Conservation (phyloP, 2,797 vertebrate species). For the Tapera naevia region DNA sequence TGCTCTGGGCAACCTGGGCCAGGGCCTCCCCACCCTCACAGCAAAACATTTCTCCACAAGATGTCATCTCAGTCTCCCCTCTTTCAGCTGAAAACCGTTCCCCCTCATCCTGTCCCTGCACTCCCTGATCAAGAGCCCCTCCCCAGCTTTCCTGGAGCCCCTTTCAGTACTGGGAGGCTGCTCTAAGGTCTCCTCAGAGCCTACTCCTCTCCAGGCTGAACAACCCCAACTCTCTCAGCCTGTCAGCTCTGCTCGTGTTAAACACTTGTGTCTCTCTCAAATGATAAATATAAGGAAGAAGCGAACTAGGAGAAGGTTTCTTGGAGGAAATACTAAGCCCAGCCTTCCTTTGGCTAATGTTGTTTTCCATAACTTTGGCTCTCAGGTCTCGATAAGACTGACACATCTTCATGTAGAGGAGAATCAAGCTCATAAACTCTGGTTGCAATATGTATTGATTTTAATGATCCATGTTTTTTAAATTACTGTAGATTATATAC, state of each 20-base stretch:
- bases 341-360: neutral
- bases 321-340: neutral
- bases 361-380: neutral
- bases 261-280: neutral
- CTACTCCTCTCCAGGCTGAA: no score
- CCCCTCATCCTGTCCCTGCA: no score
- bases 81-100: no score
- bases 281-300: neutral
- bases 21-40: no score
- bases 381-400: neutral
- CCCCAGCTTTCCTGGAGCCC: no score
- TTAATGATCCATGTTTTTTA: neutral
- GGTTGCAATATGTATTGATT: slow-evolving; percentile 3
- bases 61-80: no score
- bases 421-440: neutral
- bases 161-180: no score
- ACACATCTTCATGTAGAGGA: neutral
- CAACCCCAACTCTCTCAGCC: no score
- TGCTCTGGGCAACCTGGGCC: no score
- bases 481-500: neutral
- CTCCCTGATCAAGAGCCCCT: no score
- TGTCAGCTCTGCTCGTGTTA: neutral
- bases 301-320: neutral
- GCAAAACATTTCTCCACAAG: no score
- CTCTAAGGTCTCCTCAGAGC: no score